These are phyloP conservation scores for Coendou prehensilis DNA, from an alignment of 2,797 vertebrate species.

Conservation along the genomic window DNA sequence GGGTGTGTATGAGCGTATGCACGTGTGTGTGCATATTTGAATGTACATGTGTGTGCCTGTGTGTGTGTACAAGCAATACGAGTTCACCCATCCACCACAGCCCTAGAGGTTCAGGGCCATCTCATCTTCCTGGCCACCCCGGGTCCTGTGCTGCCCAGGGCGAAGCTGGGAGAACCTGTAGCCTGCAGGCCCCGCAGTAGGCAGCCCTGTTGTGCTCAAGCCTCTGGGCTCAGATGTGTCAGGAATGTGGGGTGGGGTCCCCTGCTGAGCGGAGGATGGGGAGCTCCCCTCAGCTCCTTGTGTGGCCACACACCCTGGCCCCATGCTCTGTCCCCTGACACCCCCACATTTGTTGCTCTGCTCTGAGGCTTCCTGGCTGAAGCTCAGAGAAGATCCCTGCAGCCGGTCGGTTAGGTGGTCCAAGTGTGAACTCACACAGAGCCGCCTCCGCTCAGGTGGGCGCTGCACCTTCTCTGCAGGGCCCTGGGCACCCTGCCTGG, in stretches of 20 bases:
- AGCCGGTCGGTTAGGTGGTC: neutral
- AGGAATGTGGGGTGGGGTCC: neutral
- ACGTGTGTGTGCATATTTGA: no score
- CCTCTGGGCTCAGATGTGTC: neutral
- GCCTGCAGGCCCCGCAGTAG: accelerated
- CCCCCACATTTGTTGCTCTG: accelerated
- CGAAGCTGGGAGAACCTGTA: no score
- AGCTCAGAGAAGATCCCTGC: neutral
- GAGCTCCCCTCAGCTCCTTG: accelerated
- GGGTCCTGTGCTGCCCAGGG: no score
- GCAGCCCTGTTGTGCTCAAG: neutral
- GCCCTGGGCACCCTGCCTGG: neutral
- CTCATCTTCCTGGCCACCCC: neutral
- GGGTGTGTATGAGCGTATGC: no score
- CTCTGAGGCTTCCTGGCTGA: neutral
- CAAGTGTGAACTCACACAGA: neutral
- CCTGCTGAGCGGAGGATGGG: neutral
- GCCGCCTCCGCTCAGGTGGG: neutral
- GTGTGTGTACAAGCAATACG: neutral
- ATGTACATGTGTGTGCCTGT: neutral
- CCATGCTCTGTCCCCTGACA: no score
- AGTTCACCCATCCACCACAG: neutral
- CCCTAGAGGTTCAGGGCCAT: neutral
- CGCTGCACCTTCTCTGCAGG: neutral
- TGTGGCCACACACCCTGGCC: no score